phyloP scores from a whole-genome alignment of 92 coral and sea anemone species.

The Galaxea fascicularis region DNA sequence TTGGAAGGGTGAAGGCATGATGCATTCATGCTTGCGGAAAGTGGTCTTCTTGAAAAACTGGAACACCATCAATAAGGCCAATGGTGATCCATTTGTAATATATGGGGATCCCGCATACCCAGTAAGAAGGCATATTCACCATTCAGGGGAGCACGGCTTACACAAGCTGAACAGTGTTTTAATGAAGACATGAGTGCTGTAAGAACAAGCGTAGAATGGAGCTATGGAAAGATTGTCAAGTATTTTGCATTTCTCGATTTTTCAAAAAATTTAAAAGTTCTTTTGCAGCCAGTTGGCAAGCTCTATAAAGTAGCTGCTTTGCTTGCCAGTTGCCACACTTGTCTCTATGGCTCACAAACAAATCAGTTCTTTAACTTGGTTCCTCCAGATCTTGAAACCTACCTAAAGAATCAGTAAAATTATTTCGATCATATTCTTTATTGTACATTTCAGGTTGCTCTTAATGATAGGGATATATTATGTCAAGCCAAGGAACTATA shows the following conservation, averaged over 20 bases:
- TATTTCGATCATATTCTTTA: too few relatives aligned
- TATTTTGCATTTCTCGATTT: conserved; percentile 40
- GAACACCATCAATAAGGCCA: conserved; percentile 42
- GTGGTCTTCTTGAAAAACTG: conserved; percentile 50
- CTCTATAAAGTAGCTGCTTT: conserved; percentile 37
- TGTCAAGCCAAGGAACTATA: too few relatives aligned
- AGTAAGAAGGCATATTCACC: conserved; percentile 48
- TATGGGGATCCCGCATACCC: too few relatives aligned
- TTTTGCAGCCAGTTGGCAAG: conserved; percentile 56
- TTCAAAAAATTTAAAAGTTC: conserved; percentile 42
- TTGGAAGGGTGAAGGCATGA: conserved; percentile 71
- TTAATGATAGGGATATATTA: too few relatives aligned
- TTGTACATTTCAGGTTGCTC: too few relatives aligned
- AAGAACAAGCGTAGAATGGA: conserved; percentile 69
- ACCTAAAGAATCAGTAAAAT: conserved; percentile 14
- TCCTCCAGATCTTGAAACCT: conserved; percentile 45
- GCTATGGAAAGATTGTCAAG: conserved; percentile 61
- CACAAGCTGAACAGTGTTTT: conserved; percentile 55
- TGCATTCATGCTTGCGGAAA: conserved; percentile 66
- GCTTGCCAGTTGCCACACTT: conserved; percentile 49
- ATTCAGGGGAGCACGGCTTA: conserved; percentile 51
- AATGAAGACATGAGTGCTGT: conserved; percentile 71
- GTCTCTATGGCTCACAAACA: conserved; percentile 35
- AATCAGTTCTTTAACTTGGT: conserved; percentile 23
- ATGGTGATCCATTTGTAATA: too few relatives aligned